phyloP scores from a whole-genome alignment of 2,888 invertebrate genomes.

The Boloria selene region DNA sequence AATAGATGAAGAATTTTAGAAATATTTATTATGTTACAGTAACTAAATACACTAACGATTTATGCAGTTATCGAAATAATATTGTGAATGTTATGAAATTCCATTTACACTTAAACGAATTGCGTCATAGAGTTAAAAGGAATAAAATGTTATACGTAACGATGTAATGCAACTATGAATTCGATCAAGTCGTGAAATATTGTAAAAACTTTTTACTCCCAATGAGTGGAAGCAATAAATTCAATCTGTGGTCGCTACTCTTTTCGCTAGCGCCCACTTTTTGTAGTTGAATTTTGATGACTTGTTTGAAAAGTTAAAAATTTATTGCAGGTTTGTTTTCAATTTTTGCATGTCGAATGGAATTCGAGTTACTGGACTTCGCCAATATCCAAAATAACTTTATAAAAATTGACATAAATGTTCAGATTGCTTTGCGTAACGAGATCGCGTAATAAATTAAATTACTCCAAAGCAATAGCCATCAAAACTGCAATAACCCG shows the following conservation, averaged over 20 bases:
- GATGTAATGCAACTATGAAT: constrained; percentile 35
- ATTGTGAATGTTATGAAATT: constrained; percentile 1
- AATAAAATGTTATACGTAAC: constrained; percentile 15
- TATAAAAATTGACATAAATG: constrained; percentile 34
- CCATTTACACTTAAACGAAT: background rate
- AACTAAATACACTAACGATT: too few species aligned
- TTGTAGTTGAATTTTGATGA: constrained; percentile 76
- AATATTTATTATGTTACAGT: too few species aligned
- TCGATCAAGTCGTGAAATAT: constrained; percentile 44
- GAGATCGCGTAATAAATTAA: constrained; percentile 40
- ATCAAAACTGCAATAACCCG: constrained; percentile 33
- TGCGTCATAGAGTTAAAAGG: constrained; percentile 4
- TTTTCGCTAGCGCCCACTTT: constrained; percentile 66
- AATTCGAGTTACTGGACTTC: constrained; percentile 47
- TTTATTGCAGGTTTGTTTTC: constrained; percentile 70
- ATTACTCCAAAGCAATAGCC: constrained; percentile 32
- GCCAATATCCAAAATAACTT: background rate
- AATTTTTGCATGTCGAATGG: constrained; percentile 62
- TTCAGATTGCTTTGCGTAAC: constrained; percentile 38
- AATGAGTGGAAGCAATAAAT: constrained; percentile 69
- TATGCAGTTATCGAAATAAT: background rate
- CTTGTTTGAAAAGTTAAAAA: constrained; percentile 76
- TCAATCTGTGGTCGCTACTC: constrained; percentile 69
- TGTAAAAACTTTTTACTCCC: constrained; percentile 57
- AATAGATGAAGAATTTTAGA: too few species aligned